Base-by-base conservation (phyloP, 2,888 invertebrate species). In the Drosophila paramelanica region DNA sequence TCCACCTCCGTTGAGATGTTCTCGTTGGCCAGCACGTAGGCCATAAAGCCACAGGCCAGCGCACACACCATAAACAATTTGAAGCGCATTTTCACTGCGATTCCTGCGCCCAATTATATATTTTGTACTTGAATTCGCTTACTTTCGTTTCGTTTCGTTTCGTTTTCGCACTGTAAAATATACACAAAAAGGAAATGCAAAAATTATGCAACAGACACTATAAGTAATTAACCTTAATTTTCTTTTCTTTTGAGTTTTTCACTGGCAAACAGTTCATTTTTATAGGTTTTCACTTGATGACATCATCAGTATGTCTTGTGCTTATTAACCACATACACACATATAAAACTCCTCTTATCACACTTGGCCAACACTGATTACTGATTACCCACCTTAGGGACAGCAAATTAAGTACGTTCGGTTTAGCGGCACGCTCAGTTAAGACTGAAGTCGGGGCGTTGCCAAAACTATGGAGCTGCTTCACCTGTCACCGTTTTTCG, bases 401-500 rank as follows among this genome's bases (percentile, higher is more conserved):
- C 66, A 73, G 79, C 73, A 88, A 89, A 89, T 23, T 45, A 65
- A 64, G 64, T 67, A 88, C 88, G 89, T 91, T 88, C 81, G 87
- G 79, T 77, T 68, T 79, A 71, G 86, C 77, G 80, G 81, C 86
- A 83, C 85, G 88, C 74, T 81, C 79, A 79, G 73, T 77, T 88
- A 60, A 76, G 83, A 91, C 91, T 91, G 76, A 90, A 88, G 72
- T 77, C 78, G 81, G 76, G 79, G 81, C 80, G 85, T 83, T 81
- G 78, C 77, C 79, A 68, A 75, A 77, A 73, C 52, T 64, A 57
- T 55, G 61, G 46, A 52, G 55, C 58, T 53, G 55, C 53, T 75
- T 61, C 79, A 88, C 80, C 67, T 83, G 81, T 67, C 73, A 73
- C 39, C 31, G 55, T 57, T 76, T 50, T 43, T 61, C 71, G 74